phyloP scores from a whole-genome alignment of 2,888 invertebrate species.

The Dyspetes luteomarginatus region DNA sequence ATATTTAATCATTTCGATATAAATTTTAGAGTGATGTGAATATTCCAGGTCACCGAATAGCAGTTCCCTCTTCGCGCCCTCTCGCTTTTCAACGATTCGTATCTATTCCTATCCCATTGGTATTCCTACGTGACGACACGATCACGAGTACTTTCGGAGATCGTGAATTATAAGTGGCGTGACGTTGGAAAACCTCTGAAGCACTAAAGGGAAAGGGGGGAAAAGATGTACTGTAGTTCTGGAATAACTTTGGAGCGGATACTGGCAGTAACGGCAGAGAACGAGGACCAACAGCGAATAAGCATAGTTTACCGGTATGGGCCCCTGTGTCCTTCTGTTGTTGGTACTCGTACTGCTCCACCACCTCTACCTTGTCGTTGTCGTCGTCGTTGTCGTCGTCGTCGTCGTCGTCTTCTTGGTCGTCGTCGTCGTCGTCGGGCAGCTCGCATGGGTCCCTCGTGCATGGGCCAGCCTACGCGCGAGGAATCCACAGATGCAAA shows the following conservation, averaged over 20 bases:
- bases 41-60: slow-evolving; percentile 38
- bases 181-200: slow-evolving; percentile 49
- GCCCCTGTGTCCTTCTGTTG: slow-evolving; percentile 38
- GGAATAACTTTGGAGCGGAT: slow-evolving; percentile 52
- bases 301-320: slow-evolving; percentile 58
- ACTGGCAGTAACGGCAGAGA: slow-evolving; percentile 13
- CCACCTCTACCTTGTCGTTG: slow-evolving; percentile 51
- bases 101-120: slow-evolving; percentile 40
- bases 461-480: slow-evolving; percentile 76
- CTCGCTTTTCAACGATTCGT: slow-evolving; percentile 39
- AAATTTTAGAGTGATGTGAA: no score
- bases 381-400: slow-evolving; percentile 58
- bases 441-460: slow-evolving; percentile 43
- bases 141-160: slow-evolving; percentile 56
- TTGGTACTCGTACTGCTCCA: slow-evolving; percentile 41
- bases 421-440: slow-evolving; percentile 41
- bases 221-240: slow-evolving; percentile 53
- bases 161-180: slow-evolving; percentile 61
- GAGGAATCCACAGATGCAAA: slow-evolving; percentile 83
- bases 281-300: slow-evolving; percentile 52
- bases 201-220: slow-evolving; percentile 23
- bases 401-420: slow-evolving; percentile 48
- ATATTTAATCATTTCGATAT: no score
- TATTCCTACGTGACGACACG: slow-evolving; percentile 59
- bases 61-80: slow-evolving; percentile 13